These are phyloP conservation scores for Macrocentrus cingulum DNA, from an alignment of 1,140 invertebrate species.

Conservation along the genomic window DNA sequence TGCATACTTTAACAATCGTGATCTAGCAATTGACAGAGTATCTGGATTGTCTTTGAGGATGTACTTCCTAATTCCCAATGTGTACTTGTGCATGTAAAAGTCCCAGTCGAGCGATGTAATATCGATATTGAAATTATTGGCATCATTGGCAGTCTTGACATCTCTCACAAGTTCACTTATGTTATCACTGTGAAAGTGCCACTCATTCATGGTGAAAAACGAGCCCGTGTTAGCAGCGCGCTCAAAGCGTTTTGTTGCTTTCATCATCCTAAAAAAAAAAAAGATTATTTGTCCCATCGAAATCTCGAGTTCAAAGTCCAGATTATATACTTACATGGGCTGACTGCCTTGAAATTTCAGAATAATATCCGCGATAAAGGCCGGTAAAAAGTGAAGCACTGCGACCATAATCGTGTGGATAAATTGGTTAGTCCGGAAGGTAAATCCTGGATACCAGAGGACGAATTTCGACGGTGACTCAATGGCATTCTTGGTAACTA, in stretches of 20 bases:
- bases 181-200: conserved; percentile 80
- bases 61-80: conserved; percentile 77
- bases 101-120: conserved; percentile 67
- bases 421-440: conserved; percentile 72
- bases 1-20: conserved; percentile 68
- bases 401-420: conserved; percentile 73
- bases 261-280: conserved; percentile 70
- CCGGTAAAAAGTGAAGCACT: conserved; percentile 77
- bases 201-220: conserved; percentile 87
- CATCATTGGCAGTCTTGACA: conserved; percentile 64
- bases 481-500: conserved; percentile 71
- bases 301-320: too few relatives aligned
- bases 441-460: conserved; percentile 84
- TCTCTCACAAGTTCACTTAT: conserved; percentile 67
- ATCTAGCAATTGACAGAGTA: conserved; percentile 65
- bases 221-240: conserved; percentile 76
- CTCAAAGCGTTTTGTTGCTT: conserved; percentile 77
- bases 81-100: conserved; percentile 71
- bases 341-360: conserved; percentile 72
- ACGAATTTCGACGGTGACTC: conserved; percentile 78
- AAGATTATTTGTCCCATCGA: background rate
- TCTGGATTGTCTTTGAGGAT: conserved; percentile 75
- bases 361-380: conserved; percentile 74
- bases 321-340: conserved; percentile 80
- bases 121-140: conserved; percentile 64